Evolutionary conservation across 2,113 vertebrate species (phyloP).

Genomic region (Paracanthobrama guichenoti): DNA sequence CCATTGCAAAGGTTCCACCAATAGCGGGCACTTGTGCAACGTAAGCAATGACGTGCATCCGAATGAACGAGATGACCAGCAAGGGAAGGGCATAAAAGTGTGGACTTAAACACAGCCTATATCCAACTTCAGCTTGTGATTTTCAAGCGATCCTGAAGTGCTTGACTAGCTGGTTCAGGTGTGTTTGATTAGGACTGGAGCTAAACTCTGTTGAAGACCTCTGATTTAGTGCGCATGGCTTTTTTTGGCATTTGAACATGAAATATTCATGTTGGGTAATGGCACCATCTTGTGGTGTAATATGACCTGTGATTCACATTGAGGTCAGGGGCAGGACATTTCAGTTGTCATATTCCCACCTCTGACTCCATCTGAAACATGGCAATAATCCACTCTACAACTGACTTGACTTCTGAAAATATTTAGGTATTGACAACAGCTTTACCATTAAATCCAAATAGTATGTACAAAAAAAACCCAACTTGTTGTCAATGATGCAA

Average conservation of each 20-base stretch:
- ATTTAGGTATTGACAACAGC: not conserved
- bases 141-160: too few species aligned
- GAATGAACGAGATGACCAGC: too few species aligned
- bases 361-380: not conserved
- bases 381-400: not conserved
- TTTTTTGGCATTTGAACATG: not conserved
- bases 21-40: too few species aligned
- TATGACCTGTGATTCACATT: not conserved
- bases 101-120: too few species aligned
- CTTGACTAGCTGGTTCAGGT: too few species aligned
- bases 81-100: too few species aligned
- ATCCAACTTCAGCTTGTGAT: too few species aligned
- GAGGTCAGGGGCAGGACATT: not conserved
- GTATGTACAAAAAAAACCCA: not conserved
- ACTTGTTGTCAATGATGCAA: not conserved
- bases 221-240: not conserved
- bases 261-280: not conserved
- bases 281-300: not conserved
- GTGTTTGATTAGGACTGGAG: too few species aligned
- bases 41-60: too few species aligned
- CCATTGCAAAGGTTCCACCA: too few species aligned
- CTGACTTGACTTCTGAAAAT: not conserved
- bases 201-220: too few species aligned
- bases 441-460: not conserved
- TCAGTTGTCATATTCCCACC: not conserved